phyloP scores from a whole-genome alignment of 2,888 invertebrate species.

The Phalangium opilio region DNA sequence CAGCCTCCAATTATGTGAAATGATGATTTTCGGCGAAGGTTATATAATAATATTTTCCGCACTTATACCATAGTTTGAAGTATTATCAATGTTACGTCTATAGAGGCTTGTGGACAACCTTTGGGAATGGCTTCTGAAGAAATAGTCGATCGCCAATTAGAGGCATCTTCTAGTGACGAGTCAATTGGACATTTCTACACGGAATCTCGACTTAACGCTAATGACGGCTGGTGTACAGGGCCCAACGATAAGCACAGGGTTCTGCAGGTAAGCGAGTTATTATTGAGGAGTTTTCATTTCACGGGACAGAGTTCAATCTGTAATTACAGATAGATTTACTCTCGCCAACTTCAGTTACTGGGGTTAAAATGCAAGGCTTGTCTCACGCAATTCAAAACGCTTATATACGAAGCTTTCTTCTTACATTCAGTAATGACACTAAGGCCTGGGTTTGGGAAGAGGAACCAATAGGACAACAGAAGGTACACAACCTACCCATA shows the following conservation, averaged over 20 bases:
- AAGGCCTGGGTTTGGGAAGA: conserved; percentile 23
- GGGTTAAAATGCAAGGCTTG: conserved; percentile 22
- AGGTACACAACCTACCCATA: too few species aligned
- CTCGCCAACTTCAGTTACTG: conserved; percentile 19
- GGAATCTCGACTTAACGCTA: conserved; percentile 21
- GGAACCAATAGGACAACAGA: conserved; percentile 23
- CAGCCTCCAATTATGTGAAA: conserved; percentile 22
- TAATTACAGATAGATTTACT: conserved; percentile 19
- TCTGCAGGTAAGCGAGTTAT: conserved; percentile 17
- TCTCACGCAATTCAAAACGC: conserved; percentile 19
- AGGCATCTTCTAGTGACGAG: conserved; percentile 19
- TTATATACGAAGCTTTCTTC: conserved; percentile 19
- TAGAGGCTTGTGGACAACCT: conserved; percentile 23
- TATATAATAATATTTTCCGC: too few species aligned
- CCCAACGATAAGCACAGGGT: conserved; percentile 18
- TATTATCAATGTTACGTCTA: neutral
- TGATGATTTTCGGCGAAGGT: conserved; percentile 23
- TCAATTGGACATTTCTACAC: conserved; percentile 15
- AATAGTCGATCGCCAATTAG: conserved; percentile 22
- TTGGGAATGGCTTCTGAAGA: conserved; percentile 26
- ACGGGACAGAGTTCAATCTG: too few species aligned
- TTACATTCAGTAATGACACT: conserved; percentile 23
- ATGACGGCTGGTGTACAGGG: conserved; percentile 22
- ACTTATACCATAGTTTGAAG: too few species aligned
- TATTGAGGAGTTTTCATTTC: too few species aligned